Evolutionary conservation across 2,797 vertebrate species (phyloP), one percentile per base, ranked within the genome.

Genomic region (Lacerta bilineata): DNA sequence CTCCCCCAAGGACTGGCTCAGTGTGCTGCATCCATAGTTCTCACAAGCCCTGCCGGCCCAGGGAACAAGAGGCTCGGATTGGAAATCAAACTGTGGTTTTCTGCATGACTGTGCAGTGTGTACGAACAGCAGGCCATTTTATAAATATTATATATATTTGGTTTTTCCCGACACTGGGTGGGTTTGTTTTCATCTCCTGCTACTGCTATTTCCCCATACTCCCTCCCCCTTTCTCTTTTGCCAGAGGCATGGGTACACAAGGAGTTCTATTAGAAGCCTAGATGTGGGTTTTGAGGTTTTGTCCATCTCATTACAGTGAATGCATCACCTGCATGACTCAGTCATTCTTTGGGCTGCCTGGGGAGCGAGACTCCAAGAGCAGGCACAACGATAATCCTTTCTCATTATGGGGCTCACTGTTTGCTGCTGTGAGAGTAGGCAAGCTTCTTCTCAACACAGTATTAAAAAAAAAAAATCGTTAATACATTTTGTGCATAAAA

Each of bases 71-170:
- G 80, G 39, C 79, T 9, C 1, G 81, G 85, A 84, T 87, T 95
- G 88, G 89, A 95, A 94, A 92, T 94, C 90, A 92, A 78, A 85
- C 90, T 90, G 87, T 0, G 29, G 71, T 68, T 94, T 95, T 94
- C 95, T 91, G 84, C 90, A 50, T 94, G 90, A 84, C 86, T 83
- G 39, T 92, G 89, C 84, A 68, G 91, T 84, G 86, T 3, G 0
- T 93, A 85, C 92, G 69, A 88, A 80, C 90, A 80, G 85, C 92
- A 94, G 90, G 88, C 80, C 23, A 29, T 78, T 91, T 88, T 90
- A 93, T 85, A 94, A 94, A 92, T 93, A 90, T 87, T 89, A 90
- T 94, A 79, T 84, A 27, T 64, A 41, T 87, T 83, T 87, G 13
- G 0, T 11, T 93, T 55, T 91, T 13, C 76, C 68, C 18, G n/a